Percentiles rank a stretch among this genome's conserved stretches.
These are phyloP conservation scores for Brachypteracias leptosomus DNA, from an alignment of 2,113 vertebrate species.

Conservation along the genomic window DNA sequence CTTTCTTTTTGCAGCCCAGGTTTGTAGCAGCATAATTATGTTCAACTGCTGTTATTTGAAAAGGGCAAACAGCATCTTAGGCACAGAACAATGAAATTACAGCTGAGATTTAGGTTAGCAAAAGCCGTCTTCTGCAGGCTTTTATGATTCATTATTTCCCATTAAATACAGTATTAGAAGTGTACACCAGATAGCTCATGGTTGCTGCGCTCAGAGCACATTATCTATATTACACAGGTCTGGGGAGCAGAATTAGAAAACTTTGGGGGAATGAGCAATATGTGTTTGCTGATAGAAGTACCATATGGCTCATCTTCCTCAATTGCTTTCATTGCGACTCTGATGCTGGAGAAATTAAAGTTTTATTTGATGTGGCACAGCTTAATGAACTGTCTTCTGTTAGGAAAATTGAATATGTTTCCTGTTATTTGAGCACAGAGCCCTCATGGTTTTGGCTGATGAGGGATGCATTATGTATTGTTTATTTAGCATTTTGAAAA, in stretches of 20 bases:
- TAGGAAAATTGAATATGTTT: slow-evolving; percentile 91
- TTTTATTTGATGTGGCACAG: slow-evolving; percentile 89
- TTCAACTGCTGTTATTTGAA: slow-evolving; percentile 82
- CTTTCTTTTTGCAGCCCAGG: slow-evolving; percentile 71
- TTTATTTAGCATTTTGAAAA: slow-evolving; percentile 86
- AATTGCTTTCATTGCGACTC: slow-evolving; percentile 88
- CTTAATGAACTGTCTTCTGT: slow-evolving; percentile 90
- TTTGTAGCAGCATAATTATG: slow-evolving; percentile 80
- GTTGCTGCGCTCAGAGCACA: slow-evolving; percentile 83
- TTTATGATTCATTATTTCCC: slow-evolving; percentile 90
- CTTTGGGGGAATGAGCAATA: slow-evolving; percentile 89
- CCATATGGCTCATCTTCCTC: slow-evolving; percentile 88
- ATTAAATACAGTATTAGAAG: slow-evolving; percentile 90
- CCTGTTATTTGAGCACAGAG: slow-evolving; percentile 86
- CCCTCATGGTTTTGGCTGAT: slow-evolving; percentile 82
- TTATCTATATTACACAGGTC: slow-evolving; percentile 88
- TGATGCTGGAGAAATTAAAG: slow-evolving; percentile 88
- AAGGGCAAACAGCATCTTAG: slow-evolving; percentile 84
- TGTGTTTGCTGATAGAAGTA: slow-evolving; percentile 88
- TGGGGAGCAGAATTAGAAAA: slow-evolving; percentile 89
- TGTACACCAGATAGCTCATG: slow-evolving; percentile 87
- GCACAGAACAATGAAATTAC: slow-evolving; percentile 89
- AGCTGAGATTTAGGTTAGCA: slow-evolving; percentile 87
- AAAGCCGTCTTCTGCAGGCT: slow-evolving; percentile 82
- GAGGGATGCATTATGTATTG: slow-evolving; percentile 84